Conservation (phyloP, 2,888 invertebrate species). For the Axea sp. region DNA sequence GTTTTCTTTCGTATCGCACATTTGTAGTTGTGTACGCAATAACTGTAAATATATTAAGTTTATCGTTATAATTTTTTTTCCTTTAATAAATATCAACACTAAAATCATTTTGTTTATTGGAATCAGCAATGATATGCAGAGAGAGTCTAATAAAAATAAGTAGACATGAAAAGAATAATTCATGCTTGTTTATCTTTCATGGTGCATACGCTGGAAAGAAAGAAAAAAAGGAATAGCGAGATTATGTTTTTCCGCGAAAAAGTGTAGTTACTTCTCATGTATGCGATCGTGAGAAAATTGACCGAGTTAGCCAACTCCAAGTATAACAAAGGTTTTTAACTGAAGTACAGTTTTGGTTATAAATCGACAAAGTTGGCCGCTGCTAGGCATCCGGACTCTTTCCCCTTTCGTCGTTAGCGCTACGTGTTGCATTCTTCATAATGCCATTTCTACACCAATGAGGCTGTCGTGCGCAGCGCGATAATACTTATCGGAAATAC, state of each 20-base stretch:
- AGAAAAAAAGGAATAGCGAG: too few species aligned
- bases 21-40: too few species aligned
- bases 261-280: constrained; percentile 5
- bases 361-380: constrained; percentile 41
- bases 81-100: too few species aligned
- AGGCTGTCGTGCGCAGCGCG: constrained; percentile 34
- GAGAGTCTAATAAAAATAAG: too few species aligned
- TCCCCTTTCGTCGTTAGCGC: constrained; percentile 4
- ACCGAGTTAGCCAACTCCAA: constrained; percentile 19
- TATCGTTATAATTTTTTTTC: too few species aligned
- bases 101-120: too few species aligned
- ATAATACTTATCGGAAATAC: constrained; percentile 42
- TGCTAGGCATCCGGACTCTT: too few species aligned
- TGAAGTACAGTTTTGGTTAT: constrained; percentile 46
- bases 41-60: too few species aligned
- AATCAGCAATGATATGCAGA: too few species aligned
- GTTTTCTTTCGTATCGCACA: too few species aligned
- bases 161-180: too few species aligned
- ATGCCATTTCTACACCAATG: constrained; percentile 28
- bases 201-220: neutral
- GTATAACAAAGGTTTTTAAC: constrained; percentile 33
- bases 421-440: constrained; percentile 49
- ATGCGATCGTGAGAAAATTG: constrained; percentile 23
- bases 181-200: constrained; percentile 1
- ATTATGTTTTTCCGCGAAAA: neutral